Base-by-base conservation (phyloP, 2,113 vertebrate species). In the Syngnathus scovelli region DNA sequence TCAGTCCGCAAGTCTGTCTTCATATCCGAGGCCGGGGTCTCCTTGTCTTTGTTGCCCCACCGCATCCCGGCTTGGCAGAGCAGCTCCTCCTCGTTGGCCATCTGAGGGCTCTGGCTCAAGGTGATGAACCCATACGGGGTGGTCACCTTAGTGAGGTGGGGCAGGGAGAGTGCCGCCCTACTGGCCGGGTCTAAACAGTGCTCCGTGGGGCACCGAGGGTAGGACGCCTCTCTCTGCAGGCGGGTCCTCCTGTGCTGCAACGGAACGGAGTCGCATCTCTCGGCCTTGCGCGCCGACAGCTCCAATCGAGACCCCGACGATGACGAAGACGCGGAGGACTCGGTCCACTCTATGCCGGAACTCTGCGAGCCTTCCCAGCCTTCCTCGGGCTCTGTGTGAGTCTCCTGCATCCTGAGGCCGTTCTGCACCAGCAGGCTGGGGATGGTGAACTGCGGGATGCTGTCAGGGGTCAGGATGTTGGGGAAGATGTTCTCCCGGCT, bases 401-500 rank as follows among this genome's bases (percentile, higher is more conserved):
- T 66, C 6, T 56, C 77, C 3, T 77, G 38, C 8, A 27, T 21
- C 38, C 76, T 69, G 12, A 39, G 68, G 65, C 60, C 51, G 44
- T 76, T 71, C 13, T 65, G 84, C 27, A 72, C 44, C 2, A 87
- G 85, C 76, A 92, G 83, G 37, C 85, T 84, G 0, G 90, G 93
- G 63, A 94, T 89, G 1, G 87, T 87, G 6, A 94, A 94, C 82
- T 81, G 90, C 0, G 89, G 91, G 85, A 93, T 91, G 78, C 52
- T 75, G 33, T 87, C 83, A 0, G 90, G 92, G 0, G 91, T 92
- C 82, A 92, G 87, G 27, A 91, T 81, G 0, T 87, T 81, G 19
- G 74, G 68, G 73, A 75, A 87, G 54, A 86, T 63, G 64, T 71
- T 89, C 37, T 92, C 89, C 52, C 75, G 64, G 63, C 86, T 87